These are phyloP conservation scores for Denticeps clupeoides DNA, from an alignment of 2,797 vertebrate species.

Conservation along the genomic window DNA sequence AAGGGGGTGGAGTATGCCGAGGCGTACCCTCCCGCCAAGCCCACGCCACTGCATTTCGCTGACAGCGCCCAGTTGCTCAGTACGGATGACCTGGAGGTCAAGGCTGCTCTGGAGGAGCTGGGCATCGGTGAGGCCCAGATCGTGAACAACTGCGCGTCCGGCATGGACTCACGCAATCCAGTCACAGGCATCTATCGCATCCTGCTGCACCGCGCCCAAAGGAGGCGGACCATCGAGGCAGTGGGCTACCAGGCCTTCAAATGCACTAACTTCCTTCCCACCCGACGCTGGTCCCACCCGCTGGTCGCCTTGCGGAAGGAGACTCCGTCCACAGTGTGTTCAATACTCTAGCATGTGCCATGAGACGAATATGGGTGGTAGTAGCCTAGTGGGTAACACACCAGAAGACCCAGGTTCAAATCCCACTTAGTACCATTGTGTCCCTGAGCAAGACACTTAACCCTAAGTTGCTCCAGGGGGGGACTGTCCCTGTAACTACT, in stretches of 20 bases:
- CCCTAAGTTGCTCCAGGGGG: no score
- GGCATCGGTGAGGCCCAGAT: slow-evolving; percentile 48
- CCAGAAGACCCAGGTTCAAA: no score
- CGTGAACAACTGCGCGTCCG: slow-evolving; percentile 32
- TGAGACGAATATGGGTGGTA: no score
- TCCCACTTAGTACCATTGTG: no score
- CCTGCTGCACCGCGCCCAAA: slow-evolving; percentile 51
- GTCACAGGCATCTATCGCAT: slow-evolving; percentile 54
- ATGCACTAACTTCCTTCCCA: slow-evolving; percentile 24
- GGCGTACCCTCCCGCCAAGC: slow-evolving; percentile 24
- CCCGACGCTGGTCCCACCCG: slow-evolving; percentile 23
- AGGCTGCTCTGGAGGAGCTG: slow-evolving; percentile 37
- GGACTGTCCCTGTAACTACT: no score
- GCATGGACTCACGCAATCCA: slow-evolving; percentile 39
- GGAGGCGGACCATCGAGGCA: slow-evolving; percentile 35
- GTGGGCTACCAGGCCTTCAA: slow-evolving; percentile 22
- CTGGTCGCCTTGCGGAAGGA: slow-evolving; percentile 26
- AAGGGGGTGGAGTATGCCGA: slow-evolving; percentile 40
- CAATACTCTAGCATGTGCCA: slow-evolving; percentile 36
- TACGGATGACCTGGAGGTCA: slow-evolving; percentile 44
- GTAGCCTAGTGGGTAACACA: no score
- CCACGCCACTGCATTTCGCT: slow-evolving; percentile 37
- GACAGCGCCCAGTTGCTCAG: slow-evolving; percentile 27
- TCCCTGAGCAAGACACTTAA: no score
- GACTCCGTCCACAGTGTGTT: slow-evolving; percentile 41